A percentile compares a stretch with the other conserved stretches of the same genome.
Conservation (phyloP, 1,140 invertebrate genomes). For the Frieseomelitta varia region DNA sequence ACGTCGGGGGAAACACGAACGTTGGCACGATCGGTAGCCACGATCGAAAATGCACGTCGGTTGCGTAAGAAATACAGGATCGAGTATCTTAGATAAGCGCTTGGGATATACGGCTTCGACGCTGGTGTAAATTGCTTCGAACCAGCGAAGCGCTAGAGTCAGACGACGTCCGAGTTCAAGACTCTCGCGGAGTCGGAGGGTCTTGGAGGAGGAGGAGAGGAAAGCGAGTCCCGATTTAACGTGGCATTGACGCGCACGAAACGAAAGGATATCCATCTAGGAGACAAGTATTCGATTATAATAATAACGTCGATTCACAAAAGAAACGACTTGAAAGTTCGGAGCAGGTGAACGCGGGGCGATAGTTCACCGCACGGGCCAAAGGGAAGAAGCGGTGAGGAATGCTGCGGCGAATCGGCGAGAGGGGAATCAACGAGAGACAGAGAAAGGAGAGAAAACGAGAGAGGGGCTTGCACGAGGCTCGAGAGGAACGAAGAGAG, state of each 20-base stretch:
- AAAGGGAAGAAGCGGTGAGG: slow-evolving; percentile 15
- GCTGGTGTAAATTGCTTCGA: slow-evolving; percentile 30
- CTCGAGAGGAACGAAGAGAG: slow-evolving; percentile 26
- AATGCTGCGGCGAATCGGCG: neutral
- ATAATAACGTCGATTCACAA: slow-evolving; percentile 75
- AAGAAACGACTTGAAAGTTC: slow-evolving; percentile 74
- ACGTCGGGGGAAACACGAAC: neutral
- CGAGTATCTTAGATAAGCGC: neutral
- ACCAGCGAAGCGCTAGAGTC: neutral
- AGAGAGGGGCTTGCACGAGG: neutral
- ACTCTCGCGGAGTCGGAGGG: neutral
- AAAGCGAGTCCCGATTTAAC: slow-evolving; percentile 54
- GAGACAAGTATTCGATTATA: slow-evolving; percentile 76
- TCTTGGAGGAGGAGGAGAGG: too few relatives aligned
- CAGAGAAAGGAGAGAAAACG: slow-evolving; percentile 8
- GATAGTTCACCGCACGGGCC: slow-evolving; percentile 38
- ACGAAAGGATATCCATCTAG: slow-evolving; percentile 64
- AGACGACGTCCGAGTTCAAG: neutral
- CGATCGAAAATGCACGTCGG: neutral
- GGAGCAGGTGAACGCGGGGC: slow-evolving; percentile 65
- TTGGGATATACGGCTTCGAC: neutral
- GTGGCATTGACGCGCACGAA: slow-evolving; percentile 31
- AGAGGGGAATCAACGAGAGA: neutral
- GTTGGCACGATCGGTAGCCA: neutral
- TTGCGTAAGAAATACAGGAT: neutral